A percentile compares a stretch with the other conserved stretches of the same genome.
phyloP scores from a whole-genome alignment of 2,113 vertebrate species.

The Ceuthmochares aereus region DNA sequence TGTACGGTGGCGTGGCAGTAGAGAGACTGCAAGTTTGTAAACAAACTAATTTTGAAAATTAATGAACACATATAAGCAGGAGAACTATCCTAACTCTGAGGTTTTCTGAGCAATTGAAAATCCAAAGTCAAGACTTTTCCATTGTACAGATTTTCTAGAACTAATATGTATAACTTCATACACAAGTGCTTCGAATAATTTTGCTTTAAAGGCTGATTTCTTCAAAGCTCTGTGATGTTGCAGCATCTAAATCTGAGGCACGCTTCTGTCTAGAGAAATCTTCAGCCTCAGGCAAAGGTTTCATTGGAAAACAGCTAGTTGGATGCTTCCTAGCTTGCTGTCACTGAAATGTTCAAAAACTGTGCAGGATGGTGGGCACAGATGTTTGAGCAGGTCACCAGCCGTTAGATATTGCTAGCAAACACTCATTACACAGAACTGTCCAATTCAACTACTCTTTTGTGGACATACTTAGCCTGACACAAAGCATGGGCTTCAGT shows the following conservation, averaged over 20 bases:
- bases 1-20: neutral
- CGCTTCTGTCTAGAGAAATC: neutral
- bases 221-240: neutral
- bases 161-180: neutral
- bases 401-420: neutral
- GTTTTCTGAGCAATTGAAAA: neutral
- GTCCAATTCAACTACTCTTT: neutral
- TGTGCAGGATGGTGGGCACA: neutral
- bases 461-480: neutral
- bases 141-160: neutral
- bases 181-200: neutral
- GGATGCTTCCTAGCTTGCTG: neutral
- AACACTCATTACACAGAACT: neutral
- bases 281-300: neutral
- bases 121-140: neutral
- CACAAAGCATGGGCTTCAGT: neutral
- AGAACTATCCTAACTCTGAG: neutral
- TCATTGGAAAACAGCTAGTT: neutral
- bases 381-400: neutral
- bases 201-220: neutral
- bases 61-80: neutral
- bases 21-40: neutral
- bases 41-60: neutral
- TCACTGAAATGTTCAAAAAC: neutral
- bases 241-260: neutral